A percentile compares a stretch with the other conserved stretches of the same genome.
These are phyloP conservation scores for Athetis lepigone DNA, from an alignment of 2,888 invertebrate genomes.

Conservation along the genomic window DNA sequence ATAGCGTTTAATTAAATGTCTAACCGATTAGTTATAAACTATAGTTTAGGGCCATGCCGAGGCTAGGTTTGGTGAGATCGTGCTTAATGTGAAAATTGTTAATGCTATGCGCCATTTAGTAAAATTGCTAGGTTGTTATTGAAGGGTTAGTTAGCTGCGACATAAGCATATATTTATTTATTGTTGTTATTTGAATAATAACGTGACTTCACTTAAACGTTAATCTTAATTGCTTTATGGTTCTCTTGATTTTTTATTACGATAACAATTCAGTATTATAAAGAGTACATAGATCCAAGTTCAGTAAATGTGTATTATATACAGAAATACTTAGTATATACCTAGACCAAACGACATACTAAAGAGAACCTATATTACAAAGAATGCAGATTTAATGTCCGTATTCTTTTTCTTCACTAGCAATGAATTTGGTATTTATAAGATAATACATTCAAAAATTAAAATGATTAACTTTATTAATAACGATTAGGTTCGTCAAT, in stretches of 20 bases:
- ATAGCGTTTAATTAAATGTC: too few species aligned
- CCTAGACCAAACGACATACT: slow-evolving; percentile 7
- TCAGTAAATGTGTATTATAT: slow-evolving; percentile 9
- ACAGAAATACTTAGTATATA: neutral
- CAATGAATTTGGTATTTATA: slow-evolving; percentile 5
- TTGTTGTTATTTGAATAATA: neutral
- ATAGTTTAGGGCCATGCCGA: too few species aligned
- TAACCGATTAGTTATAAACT: too few species aligned
- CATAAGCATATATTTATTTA: neutral
- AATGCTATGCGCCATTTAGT: too few species aligned
- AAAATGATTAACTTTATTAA: slow-evolving; percentile 13
- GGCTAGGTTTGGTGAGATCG: too few species aligned
- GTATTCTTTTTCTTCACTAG: slow-evolving; percentile 5
- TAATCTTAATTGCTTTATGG: neutral
- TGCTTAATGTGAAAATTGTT: too few species aligned
- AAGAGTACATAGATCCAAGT: slow-evolving; percentile 25
- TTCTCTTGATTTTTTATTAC: neutral
- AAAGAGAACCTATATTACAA: too few species aligned
- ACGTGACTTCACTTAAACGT: neutral
- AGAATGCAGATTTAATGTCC: slow-evolving; percentile 12
- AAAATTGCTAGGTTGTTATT: too few species aligned
- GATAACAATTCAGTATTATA: slow-evolving; percentile 5
- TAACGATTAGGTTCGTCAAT: neutral
- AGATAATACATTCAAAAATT: slow-evolving; percentile 19
- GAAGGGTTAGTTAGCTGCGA: too few species aligned